Evolutionary conservation across 2,888 invertebrate genomes (phyloP).

Genomic region (Cabera pusaria): DNA sequence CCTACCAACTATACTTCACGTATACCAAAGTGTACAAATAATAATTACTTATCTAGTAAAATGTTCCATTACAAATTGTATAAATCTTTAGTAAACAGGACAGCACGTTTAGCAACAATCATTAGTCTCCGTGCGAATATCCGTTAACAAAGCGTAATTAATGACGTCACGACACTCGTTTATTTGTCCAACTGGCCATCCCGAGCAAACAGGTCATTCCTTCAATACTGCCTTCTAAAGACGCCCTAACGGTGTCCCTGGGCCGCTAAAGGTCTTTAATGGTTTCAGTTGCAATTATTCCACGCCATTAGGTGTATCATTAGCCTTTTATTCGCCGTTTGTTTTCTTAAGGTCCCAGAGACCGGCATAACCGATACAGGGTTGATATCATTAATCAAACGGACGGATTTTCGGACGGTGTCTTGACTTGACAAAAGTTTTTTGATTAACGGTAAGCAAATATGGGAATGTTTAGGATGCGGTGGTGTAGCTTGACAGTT

Average conservation of each 20-base stretch:
- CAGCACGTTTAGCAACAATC: conserved; percentile 20
- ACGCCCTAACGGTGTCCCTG: conserved; percentile 42
- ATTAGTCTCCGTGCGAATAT: conserved; percentile 42
- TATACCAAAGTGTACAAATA: too few relatives aligned
- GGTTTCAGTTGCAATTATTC: conserved; percentile 68
- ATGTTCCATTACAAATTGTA: background rate
- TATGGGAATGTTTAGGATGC: conserved; percentile 58
- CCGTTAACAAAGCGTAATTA: conserved; percentile 62
- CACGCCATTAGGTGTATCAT: conserved; percentile 72
- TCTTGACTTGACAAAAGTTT: conserved; percentile 63
- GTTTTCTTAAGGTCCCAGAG: conserved; percentile 65
- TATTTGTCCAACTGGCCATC: conserved; percentile 69
- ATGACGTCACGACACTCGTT: conserved; percentile 63
- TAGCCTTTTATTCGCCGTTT: conserved; percentile 66
- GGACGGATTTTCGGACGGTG: conserved; percentile 47
- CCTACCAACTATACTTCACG: too few relatives aligned
- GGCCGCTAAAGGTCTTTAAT: conserved; percentile 60
- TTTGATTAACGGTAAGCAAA: conserved; percentile 72
- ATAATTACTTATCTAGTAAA: too few relatives aligned
- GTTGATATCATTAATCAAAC: conserved; percentile 72
- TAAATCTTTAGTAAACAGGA: conserved; percentile 30
- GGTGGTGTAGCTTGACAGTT: conserved; percentile 24
- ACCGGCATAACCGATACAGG: conserved; percentile 52
- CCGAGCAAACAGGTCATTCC: conserved; percentile 69
- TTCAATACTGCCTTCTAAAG: conserved; percentile 43